phyloP scores from a whole-genome alignment of 2,797 vertebrate genomes.

The Oryzias sinensis region DNA sequence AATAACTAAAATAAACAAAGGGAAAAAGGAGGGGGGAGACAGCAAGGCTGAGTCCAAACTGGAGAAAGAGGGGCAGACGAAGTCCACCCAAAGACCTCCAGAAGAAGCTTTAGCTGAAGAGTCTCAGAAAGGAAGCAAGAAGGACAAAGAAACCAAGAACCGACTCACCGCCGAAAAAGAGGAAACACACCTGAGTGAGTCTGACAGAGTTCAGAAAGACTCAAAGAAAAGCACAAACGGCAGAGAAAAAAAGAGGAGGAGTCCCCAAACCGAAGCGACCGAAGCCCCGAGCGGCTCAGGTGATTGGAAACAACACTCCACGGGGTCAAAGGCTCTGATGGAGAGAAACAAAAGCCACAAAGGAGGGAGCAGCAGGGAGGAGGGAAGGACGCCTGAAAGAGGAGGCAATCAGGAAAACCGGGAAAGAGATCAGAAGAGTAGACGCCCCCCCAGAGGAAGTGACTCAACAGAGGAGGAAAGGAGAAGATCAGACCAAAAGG shows the following conservation, averaged over 20 bases:
- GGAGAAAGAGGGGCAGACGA: background rate
- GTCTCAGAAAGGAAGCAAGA: slow-evolving; percentile 36
- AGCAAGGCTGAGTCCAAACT: slow-evolving; percentile 7
- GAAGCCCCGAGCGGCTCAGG: background rate
- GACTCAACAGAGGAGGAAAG: slow-evolving; percentile 3
- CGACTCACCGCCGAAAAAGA: slow-evolving; percentile 32
- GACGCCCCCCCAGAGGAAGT: background rate
- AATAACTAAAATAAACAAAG: no score
- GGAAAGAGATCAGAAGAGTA: background rate
- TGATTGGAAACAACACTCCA: slow-evolving; percentile 1
- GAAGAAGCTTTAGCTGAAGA: slow-evolving; percentile 29
- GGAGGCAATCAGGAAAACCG: slow-evolving; percentile 2
- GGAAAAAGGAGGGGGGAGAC: background rate
- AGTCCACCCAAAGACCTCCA: background rate
- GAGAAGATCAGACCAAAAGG: slow-evolving; percentile 34
- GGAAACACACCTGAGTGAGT: slow-evolving; percentile 8
- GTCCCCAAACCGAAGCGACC: slow-evolving; percentile 10
- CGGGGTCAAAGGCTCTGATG: slow-evolving; percentile 2
- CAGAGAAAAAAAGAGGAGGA: slow-evolving; percentile 19
- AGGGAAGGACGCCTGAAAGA: slow-evolving; percentile 9
- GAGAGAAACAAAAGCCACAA: slow-evolving; percentile 1
- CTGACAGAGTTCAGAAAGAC: slow-evolving; percentile 9
- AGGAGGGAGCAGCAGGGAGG: slow-evolving; percentile 18
- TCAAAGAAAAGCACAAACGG: slow-evolving; percentile 8
- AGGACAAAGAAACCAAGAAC: slow-evolving; percentile 53